Base-by-base conservation (phyloP, 1,140 invertebrate genomes). In the Neodiprion pinetum region DNA sequence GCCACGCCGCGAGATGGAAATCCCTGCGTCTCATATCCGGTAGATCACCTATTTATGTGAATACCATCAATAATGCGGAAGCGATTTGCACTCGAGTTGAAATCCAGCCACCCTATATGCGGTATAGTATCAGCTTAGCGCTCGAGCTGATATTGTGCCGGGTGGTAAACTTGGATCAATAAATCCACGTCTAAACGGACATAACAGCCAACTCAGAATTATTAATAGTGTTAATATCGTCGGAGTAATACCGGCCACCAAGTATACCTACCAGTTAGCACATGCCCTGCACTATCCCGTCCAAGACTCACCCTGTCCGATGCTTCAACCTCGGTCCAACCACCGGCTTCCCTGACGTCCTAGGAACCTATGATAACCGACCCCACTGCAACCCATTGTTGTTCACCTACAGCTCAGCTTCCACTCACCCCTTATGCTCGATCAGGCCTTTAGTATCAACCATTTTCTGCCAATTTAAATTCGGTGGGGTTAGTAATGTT, bases 181-280 rank as follows among this genome's bases (percentile, higher is more conserved):
- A 69, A 69, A 69, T 69, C 67, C 67, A 69, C 67, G 67, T 69
- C 67, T 69, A 69, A 69, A 69, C 67, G 67, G 67, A 69, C 67
- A 69, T 69, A 69, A 69, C 67, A 69, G 67, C 67, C 11, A 69
- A 69, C 8, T 47, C 21, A 23, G 67, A 69, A 69, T 69, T 69
- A 69, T 69, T 69, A 69, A 69, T 69, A 69, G 67, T 69, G 67
- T 69, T 69, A 69, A 69, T 69, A 69, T 69, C 67, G 67, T 61
- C 67, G 14, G 14, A 23, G 67, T 69, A 69, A 17, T 12, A 14
- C 23, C 67, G 14, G 11, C 10, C 21, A 69, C 67, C 23, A 8
- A 61, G 53, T 61, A 40, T 40, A 40, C 28, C 28, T 61, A 61
- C 53, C 53, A 61, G 53, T 61, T 61, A 61, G 53, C n/a, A 61